A percentile compares a stretch with the other conserved stretches of the same genome.
Conservation (phyloP, 2,888 invertebrate species). For the Pristionchus japonicus region DNA sequence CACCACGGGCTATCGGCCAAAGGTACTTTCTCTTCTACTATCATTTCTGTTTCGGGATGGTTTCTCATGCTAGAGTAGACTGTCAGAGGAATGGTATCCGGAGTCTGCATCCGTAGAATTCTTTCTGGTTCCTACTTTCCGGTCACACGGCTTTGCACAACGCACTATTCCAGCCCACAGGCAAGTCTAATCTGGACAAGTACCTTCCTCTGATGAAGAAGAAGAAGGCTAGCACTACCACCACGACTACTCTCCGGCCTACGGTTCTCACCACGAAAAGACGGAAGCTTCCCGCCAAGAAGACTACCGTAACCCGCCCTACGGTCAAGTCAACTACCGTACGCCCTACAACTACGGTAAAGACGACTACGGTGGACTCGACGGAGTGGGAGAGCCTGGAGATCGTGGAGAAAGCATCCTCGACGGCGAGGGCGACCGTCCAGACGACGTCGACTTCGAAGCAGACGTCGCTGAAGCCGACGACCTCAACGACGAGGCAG, state of each 20-base stretch:
- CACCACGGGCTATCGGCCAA: conserved; percentile 7
- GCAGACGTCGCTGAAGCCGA: not conserved
- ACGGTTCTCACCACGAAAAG: not conserved
- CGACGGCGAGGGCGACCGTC: not conserved
- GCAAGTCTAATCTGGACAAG: conserved; percentile 17
- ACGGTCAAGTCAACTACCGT: not conserved
- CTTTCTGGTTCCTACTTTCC: no score
- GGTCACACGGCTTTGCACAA: not conserved
- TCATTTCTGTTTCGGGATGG: no score
- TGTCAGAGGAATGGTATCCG: not conserved
- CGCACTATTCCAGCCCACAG: not conserved
- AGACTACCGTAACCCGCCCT: not conserved
- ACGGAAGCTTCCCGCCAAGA: not conserved
- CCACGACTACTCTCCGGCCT: not conserved
- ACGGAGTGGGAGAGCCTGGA: not conserved
- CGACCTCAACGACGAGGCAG: not conserved
- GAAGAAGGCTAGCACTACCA: not conserved
- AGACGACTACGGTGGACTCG: not conserved
- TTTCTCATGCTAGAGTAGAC: not conserved
- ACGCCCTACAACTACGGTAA: not conserved
- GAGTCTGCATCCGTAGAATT: not conserved
- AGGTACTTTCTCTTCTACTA: not conserved
- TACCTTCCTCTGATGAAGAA: conserved; percentile 46
- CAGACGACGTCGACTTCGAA: not conserved
- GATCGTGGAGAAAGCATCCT: not conserved